Evolutionary conservation across 2,797 vertebrate species (phyloP), one percentile per base, ranked within the genome.

Genomic region (Ctenosaura bakeri): DNA sequence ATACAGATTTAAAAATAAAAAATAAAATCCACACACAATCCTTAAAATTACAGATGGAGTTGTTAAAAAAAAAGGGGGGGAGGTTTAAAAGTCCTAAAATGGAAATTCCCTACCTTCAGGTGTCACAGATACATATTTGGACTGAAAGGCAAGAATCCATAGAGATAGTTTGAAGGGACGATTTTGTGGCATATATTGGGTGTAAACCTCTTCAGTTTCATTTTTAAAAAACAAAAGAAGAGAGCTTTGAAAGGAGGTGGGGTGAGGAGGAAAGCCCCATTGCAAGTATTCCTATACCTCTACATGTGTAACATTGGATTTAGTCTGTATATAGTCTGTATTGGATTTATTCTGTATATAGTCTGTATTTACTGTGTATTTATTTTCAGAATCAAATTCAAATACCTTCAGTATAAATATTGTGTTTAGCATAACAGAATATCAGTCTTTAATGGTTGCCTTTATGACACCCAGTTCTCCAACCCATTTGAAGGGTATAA

Each of bases 21-120:
- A 92, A 94, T 54, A 88, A 50, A 18, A 76, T 18, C 38, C 64
- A 66, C 18, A 42, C 2, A 0, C 24, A 4, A 46, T 29, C 26
- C 38, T 1, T 8, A 7, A 88, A 29, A 62, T 92, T 96, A 82
- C 24, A 90, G 90, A 1, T 89, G 89, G 88, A 91, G 86, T 84
- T 73, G 82, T 14, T 42, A 42, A 87, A 93, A 94, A 94, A 38
- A 3, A 74, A n/a, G 1, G 78, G 8, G 1, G 78, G 8, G 2
- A 9, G 24, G 9, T 20, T 24, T 46, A n/a, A 52, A 26, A 64
- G 54, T 46, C 29, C 50, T 78, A 62, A 94, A 93, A 93, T 91
- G 13, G 77, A 88, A 81, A 59, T 66, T 92, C 77, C 73, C 62
- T 74, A 90, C 20, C 29, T 42, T 88, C 86, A 91, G 80, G 88